These are phyloP conservation scores for Conger conger DNA, from an alignment of 2,113 vertebrate species.

Conservation along the genomic window DNA sequence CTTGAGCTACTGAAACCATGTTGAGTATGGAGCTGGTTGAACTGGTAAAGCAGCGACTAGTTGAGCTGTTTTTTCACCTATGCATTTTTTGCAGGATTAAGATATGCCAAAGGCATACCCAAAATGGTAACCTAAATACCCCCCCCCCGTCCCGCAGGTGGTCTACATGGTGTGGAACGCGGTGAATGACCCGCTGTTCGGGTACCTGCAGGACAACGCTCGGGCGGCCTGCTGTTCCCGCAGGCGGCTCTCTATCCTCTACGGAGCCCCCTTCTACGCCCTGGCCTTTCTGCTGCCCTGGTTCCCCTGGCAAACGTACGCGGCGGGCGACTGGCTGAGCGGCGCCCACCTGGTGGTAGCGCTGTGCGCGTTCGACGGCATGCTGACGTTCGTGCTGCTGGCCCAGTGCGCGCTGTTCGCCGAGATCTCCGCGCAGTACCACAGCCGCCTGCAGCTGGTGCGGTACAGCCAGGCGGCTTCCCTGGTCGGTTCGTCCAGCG, in stretches of 20 bases:
- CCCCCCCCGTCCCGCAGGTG: constrained; percentile 57
- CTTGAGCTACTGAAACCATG: no score
- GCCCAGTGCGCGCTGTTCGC: constrained; percentile 82
- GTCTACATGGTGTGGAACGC: constrained; percentile 90
- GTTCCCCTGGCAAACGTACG: constrained; percentile 85
- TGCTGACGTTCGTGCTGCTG: constrained; percentile 81
- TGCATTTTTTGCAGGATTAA: no score
- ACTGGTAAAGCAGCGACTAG: no score
- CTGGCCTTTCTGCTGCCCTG: constrained; percentile 85
- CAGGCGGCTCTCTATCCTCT: constrained; percentile 73
- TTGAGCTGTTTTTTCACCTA: no score
- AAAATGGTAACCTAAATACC: no score
- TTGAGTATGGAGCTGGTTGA: no score
- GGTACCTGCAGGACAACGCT: constrained; percentile 82
- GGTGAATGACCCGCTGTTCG: constrained; percentile 82
- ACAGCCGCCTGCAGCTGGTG: constrained; percentile 72
- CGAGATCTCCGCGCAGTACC: constrained; percentile 74
- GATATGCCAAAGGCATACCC: no score
- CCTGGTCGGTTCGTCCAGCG: constrained; percentile 73
- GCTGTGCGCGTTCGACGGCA: constrained; percentile 76
- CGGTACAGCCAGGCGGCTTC: constrained; percentile 82
- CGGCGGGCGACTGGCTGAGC: constrained; percentile 78
- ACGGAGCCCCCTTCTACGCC: constrained; percentile 73
- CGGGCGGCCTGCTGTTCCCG: constrained; percentile 64
- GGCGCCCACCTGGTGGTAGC: constrained; percentile 78